Conservation (phyloP, 2,888 invertebrate species). For the Mimachlamys varia region DNA sequence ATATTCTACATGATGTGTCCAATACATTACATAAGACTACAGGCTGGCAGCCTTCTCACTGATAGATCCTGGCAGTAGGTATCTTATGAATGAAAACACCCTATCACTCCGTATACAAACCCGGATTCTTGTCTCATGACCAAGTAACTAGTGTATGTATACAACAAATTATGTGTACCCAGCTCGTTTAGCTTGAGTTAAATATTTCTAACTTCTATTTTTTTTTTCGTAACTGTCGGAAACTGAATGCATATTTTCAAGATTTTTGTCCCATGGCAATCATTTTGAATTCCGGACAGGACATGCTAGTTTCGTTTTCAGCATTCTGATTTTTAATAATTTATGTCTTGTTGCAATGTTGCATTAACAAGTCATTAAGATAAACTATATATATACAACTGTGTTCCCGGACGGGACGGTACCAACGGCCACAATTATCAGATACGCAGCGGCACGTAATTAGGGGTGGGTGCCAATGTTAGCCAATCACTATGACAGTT, state of each 20-base stretch:
- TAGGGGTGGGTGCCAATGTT: not conserved
- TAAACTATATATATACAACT: not conserved
- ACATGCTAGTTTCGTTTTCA: not conserved
- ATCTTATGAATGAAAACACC: not conserved
- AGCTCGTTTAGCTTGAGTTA: not conserved
- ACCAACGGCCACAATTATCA: not conserved
- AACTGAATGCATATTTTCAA: not conserved
- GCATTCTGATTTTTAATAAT: not conserved
- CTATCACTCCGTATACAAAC: not conserved
- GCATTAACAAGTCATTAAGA: not conserved
- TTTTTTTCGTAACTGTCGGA: not conserved
- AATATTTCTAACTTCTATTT: not conserved
- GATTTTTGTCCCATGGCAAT: not conserved
- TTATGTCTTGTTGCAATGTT: not conserved
- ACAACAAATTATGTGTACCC: not conserved
- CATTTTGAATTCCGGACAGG: not conserved
- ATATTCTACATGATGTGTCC: not conserved
- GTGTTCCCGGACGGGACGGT: not conserved
- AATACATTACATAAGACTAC: not conserved
- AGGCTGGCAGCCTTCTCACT: not conserved
- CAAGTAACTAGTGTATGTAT: not conserved
- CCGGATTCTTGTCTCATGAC: not conserved
- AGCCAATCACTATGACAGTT: not conserved
- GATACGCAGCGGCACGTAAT: not conserved
- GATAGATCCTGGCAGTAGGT: not conserved